Conservation (phyloP, 2,113 vertebrate genomes). For the Rhinopomastus cyanomelas region DNA sequence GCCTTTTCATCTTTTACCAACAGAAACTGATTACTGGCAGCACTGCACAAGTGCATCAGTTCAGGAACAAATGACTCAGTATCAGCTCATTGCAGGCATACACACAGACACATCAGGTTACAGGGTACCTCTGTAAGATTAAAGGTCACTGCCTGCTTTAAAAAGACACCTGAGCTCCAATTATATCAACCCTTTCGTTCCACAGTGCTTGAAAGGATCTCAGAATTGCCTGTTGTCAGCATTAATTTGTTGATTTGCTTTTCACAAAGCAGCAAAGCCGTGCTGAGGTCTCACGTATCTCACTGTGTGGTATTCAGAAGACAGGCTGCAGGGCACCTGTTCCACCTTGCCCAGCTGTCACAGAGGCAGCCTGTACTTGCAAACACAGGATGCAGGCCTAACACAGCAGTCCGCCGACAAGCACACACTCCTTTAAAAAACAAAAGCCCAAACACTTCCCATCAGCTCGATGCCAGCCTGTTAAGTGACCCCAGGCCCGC, state of each 20-base stretch:
- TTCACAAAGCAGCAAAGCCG: not conserved
- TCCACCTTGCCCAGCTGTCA: not conserved
- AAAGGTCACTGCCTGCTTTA: not conserved
- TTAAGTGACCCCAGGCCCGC: too few species aligned
- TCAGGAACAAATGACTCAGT: not conserved
- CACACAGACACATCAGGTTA: not conserved
- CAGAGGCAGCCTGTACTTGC: not conserved
- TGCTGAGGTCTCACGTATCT: not conserved
- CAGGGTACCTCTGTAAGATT: not conserved
- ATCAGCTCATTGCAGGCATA: fast-evolving
- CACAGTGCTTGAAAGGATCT: not conserved
- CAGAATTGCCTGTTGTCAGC: not conserved
- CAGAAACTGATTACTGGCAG: fast-evolving
- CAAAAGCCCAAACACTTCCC: too few species aligned
- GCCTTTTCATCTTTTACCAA: not conserved
- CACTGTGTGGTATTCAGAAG: fast-evolving
- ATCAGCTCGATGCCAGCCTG: not conserved
- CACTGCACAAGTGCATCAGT: not conserved
- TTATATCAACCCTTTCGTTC: not conserved
- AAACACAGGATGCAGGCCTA: not conserved
- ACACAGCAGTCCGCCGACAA: not conserved
- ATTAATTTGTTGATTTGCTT: not conserved
- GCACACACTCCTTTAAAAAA: not conserved
- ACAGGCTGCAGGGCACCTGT: too few species aligned
- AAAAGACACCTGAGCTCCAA: not conserved